These are phyloP conservation scores for Pantala flavescens DNA, from an alignment of 1,140 invertebrate genomes.

Conservation along the genomic window DNA sequence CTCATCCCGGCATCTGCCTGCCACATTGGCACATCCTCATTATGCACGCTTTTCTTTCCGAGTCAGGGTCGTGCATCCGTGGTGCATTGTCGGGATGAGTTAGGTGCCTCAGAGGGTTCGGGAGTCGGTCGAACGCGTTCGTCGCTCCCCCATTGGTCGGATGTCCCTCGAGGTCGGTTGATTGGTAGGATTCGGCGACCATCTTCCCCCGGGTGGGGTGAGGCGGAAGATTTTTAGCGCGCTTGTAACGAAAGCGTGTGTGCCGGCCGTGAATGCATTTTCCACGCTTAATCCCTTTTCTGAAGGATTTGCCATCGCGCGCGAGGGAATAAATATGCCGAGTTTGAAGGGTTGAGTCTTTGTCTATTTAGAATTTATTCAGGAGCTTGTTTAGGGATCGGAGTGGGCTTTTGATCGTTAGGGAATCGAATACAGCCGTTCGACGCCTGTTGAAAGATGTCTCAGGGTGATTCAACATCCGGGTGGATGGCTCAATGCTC, in stretches of 20 bases:
- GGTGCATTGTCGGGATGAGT: neutral
- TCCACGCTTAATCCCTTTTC: neutral
- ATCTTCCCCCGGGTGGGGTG: neutral
- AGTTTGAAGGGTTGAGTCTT: neutral
- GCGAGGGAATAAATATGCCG: neutral
- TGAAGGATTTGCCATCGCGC: neutral
- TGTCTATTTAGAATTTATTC: conserved; percentile 1
- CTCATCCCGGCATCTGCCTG: neutral
- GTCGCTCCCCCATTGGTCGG: too few relatives aligned
- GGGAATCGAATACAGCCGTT: neutral
- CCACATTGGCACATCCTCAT: neutral
- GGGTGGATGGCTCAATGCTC: neutral
- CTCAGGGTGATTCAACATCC: neutral
- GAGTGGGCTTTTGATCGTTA: neutral
- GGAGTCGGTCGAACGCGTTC: too few relatives aligned
- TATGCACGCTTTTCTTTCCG: neutral
- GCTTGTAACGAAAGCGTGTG: neutral
- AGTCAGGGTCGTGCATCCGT: neutral
- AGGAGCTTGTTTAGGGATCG: neutral
- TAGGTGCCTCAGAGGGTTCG: neutral
- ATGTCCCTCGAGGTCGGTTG: too few relatives aligned
- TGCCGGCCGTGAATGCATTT: neutral
- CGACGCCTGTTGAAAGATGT: neutral
- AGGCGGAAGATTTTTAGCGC: neutral
- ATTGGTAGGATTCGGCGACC: neutral